Evolutionary conservation across 2,797 vertebrate species (phyloP), one percentile per base, ranked within the genome.

Genomic region (Oceanodroma leucorhoa): DNA sequence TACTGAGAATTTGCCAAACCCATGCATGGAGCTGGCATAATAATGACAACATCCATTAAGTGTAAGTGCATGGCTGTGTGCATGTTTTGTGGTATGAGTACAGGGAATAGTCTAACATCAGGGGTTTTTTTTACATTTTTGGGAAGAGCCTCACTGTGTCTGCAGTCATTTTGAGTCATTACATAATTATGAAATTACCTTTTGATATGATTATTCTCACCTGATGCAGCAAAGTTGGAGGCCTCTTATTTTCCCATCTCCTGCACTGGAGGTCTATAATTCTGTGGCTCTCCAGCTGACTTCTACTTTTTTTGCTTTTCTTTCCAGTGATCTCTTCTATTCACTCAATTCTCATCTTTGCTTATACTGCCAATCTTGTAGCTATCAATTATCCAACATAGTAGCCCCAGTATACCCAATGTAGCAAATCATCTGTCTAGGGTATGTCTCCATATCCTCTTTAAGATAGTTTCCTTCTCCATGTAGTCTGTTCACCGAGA

Each of bases 401-500:
- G 46, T 65, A 83, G 15, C 22, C 48, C 16, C 34, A n/a, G 5
- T 17, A 53, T 26, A 60, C 7, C 15, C 7, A n/a, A 5, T 18
- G 5, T 30, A 72, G 64, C 21, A 61, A 50, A 11, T 57, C 15
- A 34, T 48, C 23, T 71, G 29, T 23, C 50, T 29, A 60, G 34
- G 6, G 3, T 65, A 29, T 67, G 19, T 69, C 23, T 87, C 27
- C 30, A 11, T 66, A 40, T 17, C 26, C 11, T 76, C 27, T 65
- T 54, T 34, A 65, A 48, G 23, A 55, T 7, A 30, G 43, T 67
- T 0, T 2, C 22, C 34, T 93, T 57, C 50, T 93, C 21, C 14
- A 18, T 0, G 0, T 10, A 45, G 13, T 62, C n/a, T 66, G 15
- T 76, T 92, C 66, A 51, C 17, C 0, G 0, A 69, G 21, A 71